Evolutionary conservation across 2,797 vertebrate species (phyloP).

Genomic region (Centroberyx gerrardi): DNA sequence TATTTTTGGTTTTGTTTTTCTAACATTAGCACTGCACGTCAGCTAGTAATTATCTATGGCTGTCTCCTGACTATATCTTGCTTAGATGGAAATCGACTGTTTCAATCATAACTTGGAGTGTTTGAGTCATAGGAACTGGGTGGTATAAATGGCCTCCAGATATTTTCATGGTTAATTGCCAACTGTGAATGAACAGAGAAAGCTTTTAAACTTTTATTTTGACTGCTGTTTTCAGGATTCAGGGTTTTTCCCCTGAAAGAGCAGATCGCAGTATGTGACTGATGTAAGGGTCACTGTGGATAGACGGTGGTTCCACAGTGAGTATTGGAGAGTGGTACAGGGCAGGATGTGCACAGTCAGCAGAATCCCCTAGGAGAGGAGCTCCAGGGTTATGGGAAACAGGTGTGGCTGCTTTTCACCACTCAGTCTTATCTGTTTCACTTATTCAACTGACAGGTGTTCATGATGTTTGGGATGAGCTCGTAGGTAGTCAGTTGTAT

Average conservation of each 20-base stretch:
- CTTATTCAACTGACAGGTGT: constrained; percentile 71
- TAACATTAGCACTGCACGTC: constrained; percentile 15
- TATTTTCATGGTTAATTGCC: constrained; percentile 80
- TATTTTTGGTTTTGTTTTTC: too few species aligned
- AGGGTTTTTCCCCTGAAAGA: constrained; percentile 63
- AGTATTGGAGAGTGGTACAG: constrained; percentile 68
- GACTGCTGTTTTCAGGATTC: constrained; percentile 69
- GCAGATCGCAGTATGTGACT: constrained; percentile 53
- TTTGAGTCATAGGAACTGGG: constrained; percentile 69
- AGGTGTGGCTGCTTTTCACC: constrained; percentile 76
- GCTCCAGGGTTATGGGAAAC: constrained; percentile 81
- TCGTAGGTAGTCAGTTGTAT: constrained; percentile 62
- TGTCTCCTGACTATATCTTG: constrained; percentile 60
- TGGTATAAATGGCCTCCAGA: constrained; percentile 78
- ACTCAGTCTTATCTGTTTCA: constrained; percentile 71
- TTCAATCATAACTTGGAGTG: constrained; percentile 53
- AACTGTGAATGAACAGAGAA: constrained; percentile 80
- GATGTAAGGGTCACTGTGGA: constrained; percentile 59
- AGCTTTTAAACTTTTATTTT: constrained; percentile 64
- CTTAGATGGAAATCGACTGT: constrained; percentile 65
- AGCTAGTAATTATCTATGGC: constrained; percentile 19
- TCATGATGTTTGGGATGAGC: constrained; percentile 70
- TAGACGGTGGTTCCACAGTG: constrained; percentile 61
- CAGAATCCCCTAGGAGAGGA: constrained; percentile 70
- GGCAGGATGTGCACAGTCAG: constrained; percentile 77